Base-by-base conservation (phyloP, 2,113 vertebrate species). In the Brachypteracias leptosomus region DNA sequence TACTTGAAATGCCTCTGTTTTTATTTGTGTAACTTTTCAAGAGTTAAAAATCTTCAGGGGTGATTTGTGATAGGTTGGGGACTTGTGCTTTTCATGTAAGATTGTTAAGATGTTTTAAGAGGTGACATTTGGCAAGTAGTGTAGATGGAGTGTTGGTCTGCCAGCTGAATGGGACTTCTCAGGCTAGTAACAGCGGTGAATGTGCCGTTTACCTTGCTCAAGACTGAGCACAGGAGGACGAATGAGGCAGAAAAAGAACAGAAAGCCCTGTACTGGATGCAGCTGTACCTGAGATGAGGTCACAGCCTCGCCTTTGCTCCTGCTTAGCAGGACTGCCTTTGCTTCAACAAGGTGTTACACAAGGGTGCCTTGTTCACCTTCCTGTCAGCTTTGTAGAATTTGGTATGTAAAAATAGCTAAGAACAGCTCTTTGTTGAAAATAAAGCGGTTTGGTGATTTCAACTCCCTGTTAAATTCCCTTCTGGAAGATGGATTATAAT, bases 151-250 rank as follows among this genome's bases (percentile, higher is more conserved):
- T 51, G 33, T 16, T 80, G 54, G 22, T 74, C 29, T 80, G 63
- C 29, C 63, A 57, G n/a, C 7, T n/a, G 44, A 76, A 40, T 24
- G 81, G 28, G 12, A 31, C 40, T 44, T 70, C 16, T 57, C 5
- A 21, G 73, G 51, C 35, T 57, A 26, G 7, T 29, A n/a, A 24
- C 0, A 29, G 54, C 2, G 4, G 44, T 72, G 33, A 26, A 31
- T 1, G 4, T 18, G 52, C 35, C 1, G 3, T 40, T 77, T 59
- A 44, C 25, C 55, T 44, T 42, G 63, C 17, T 68, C 26, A 20
- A 4, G 22, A 44, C 18, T 11, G 66, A 68, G 68, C 29, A 16
- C 2, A 2, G 44, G 47, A 31, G 29, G 14, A 19, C 0, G 0
- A 73, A 42, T 31, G 46, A 47, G 29, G 20, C 2, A 6, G 61